phyloP scores from a whole-genome alignment of 2,888 invertebrate species.

The Elysia crispata region DNA sequence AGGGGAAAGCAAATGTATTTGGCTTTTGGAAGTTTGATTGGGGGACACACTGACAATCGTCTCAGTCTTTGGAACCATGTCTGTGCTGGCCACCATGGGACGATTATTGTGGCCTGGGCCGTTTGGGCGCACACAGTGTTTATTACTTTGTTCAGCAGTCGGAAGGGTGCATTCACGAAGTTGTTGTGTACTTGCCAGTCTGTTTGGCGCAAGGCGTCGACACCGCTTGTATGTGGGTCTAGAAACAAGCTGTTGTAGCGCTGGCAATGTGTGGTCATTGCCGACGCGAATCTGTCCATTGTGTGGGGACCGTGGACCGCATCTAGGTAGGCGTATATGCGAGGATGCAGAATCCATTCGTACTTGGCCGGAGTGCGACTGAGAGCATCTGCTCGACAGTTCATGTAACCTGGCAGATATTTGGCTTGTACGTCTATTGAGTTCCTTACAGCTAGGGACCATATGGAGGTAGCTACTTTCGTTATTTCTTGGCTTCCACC shows the following conservation, averaged over 20 bases:
- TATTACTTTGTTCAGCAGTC: background rate
- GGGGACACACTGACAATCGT: background rate
- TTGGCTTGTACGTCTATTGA: background rate
- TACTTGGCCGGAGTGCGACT: background rate
- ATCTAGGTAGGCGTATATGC: conserved; percentile 11
- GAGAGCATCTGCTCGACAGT: background rate
- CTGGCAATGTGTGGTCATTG: background rate
- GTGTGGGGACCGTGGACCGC: conserved; percentile 27
- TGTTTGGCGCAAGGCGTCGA: conserved; percentile 17
- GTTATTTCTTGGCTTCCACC: background rate
- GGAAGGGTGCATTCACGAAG: conserved; percentile 34
- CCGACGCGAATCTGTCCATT: conserved; percentile 20
- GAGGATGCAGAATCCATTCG: conserved; percentile 21
- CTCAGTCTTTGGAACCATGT: conserved; percentile 18
- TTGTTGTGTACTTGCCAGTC: conserved; percentile 22
- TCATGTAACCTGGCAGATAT: conserved; percentile 5
- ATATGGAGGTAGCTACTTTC: background rate
- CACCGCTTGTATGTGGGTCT: conserved; percentile 19
- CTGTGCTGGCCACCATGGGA: conserved; percentile 20
- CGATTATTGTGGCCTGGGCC: conserved; percentile 26
- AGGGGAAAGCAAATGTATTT: background rate
- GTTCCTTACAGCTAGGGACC: conserved; percentile 11
- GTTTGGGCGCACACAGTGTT: background rate
- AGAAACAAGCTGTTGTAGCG: conserved; percentile 20
- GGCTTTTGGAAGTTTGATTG: conserved; percentile 26